Evolutionary conservation across 2,888 invertebrate species (phyloP).

Genomic region (Tiliacea citrago): DNA sequence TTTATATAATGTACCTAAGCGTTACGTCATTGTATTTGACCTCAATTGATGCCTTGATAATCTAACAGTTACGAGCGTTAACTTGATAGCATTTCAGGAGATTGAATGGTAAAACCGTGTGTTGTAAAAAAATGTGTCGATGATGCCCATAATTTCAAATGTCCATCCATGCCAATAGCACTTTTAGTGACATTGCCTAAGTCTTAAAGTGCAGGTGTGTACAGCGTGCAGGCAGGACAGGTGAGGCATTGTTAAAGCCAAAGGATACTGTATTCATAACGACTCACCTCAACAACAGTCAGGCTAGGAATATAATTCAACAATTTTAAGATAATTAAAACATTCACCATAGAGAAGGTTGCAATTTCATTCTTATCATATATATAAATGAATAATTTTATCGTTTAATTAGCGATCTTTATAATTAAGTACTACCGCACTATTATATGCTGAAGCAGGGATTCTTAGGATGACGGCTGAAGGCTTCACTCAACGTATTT

Average conservation of each 20-base stretch:
- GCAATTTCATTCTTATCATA: background rate
- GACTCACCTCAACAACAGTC: background rate
- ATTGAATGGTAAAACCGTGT: constrained; percentile 16
- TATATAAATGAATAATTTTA: too few species aligned
- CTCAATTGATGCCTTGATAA: constrained; percentile 62
- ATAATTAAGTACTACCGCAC: background rate
- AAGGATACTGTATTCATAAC: background rate
- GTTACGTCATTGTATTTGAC: constrained; percentile 59
- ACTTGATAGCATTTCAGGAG: constrained; percentile 44
- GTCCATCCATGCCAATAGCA: background rate
- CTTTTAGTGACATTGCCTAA: background rate
- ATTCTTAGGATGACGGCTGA: background rate
- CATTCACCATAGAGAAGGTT: background rate
- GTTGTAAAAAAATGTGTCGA: constrained; percentile 11
- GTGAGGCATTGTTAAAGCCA: constrained; percentile 27
- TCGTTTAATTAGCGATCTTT: background rate
- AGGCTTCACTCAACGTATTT: background rate
- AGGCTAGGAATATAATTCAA: background rate
- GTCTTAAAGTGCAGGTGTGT: constrained; percentile 27
- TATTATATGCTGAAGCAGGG: background rate
- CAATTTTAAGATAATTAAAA: background rate
- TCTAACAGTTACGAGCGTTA: constrained; percentile 51
- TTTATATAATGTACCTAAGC: constrained; percentile 43
- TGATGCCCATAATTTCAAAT: background rate
- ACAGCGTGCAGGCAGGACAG: constrained; percentile 10